These are phyloP conservation scores for Calonectris borealis DNA, from an alignment of 2,113 vertebrate genomes.

Conservation along the genomic window DNA sequence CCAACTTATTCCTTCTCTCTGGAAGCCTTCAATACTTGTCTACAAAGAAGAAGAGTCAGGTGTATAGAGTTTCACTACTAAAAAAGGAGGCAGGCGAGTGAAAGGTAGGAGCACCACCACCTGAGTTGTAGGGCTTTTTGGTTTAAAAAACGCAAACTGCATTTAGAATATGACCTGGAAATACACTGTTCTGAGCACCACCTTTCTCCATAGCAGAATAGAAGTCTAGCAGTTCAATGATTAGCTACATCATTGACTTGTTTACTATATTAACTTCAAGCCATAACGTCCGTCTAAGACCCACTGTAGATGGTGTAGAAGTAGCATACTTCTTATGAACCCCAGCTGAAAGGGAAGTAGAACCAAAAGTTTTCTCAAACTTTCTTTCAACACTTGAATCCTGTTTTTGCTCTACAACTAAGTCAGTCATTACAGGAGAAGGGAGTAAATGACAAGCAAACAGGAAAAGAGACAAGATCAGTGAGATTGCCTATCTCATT, in stretches of 20 bases:
- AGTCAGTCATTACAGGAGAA: background rate
- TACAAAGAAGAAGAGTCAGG: background rate
- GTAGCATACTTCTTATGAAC: background rate
- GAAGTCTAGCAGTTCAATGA: background rate
- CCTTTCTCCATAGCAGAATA: background rate
- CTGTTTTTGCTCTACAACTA: background rate
- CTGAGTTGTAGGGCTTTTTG: background rate
- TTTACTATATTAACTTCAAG: background rate
- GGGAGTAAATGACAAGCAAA: background rate
- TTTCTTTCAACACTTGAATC: background rate
- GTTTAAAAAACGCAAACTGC: background rate
- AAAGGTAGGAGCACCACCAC: background rate
- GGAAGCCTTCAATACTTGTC: background rate
- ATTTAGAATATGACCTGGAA: background rate
- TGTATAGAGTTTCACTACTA: background rate
- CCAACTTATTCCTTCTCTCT: background rate
- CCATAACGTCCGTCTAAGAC: background rate
- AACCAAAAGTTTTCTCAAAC: background rate
- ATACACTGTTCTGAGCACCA: background rate
- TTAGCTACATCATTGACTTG: background rate
- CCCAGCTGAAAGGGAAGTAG: background rate
- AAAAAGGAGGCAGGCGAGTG: background rate
- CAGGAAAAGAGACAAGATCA: background rate
- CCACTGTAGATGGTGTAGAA: background rate
- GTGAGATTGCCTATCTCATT: background rate